A percentile compares a stretch with the other conserved stretches of the same genome.
phyloP scores from a whole-genome alignment of 1,140 invertebrate genomes.

The Steinernema feltiae region DNA sequence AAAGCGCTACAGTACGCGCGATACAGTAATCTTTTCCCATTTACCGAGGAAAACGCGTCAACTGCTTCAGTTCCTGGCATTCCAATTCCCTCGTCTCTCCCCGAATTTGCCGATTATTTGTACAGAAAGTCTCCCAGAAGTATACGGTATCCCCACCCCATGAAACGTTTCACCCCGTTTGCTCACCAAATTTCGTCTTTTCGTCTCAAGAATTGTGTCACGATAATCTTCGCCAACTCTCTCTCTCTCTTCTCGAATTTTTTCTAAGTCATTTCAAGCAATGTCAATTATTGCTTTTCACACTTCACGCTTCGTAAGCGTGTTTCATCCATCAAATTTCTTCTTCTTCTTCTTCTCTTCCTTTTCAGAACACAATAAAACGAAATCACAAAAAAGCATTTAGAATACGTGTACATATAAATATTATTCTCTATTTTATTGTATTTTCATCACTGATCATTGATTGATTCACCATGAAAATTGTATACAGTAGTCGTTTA shows the following conservation, averaged over 20 bases:
- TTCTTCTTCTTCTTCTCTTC: not conserved
- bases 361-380: not conserved
- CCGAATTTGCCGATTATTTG: not conserved
- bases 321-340: not conserved
- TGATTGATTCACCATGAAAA: too few relatives aligned
- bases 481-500: too few relatives aligned
- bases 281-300: too few relatives aligned
- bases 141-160: not conserved
- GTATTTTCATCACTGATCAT: too few relatives aligned
- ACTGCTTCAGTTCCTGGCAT: not conserved
- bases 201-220: not conserved
- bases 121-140: not conserved
- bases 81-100: not conserved
- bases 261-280: too few relatives aligned
- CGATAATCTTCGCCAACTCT: slow-evolving; percentile 6
- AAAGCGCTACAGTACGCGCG: slow-evolving; percentile 1
- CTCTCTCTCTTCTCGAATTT: not conserved
- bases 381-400: slow-evolving; percentile 13
- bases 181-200: not conserved
- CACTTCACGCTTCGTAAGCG: too few relatives aligned
- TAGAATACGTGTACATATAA: slow-evolving; percentile 15
- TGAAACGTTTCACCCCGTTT: not conserved
- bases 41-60: slow-evolving; percentile 1
- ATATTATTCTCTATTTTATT: slow-evolving; percentile 1
- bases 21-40: slow-evolving; percentile 5